Evolutionary conservation across 1,140 invertebrate species (phyloP).

Genomic region (Phthorimaea operculella): DNA sequence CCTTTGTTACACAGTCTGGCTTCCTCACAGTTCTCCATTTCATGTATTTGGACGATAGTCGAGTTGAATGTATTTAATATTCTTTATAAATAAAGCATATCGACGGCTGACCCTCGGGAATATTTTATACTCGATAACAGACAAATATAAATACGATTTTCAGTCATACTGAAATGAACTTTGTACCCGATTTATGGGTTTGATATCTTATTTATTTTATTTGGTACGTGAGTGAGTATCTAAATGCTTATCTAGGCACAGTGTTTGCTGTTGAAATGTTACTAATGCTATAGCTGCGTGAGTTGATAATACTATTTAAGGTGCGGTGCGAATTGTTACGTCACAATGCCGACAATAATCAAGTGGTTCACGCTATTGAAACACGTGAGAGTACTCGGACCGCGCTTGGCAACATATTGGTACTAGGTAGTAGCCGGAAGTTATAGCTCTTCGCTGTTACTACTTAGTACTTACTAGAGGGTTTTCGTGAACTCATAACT

Average conservation of each 20-base stretch:
- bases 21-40: not conserved
- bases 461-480: conserved; percentile 21
- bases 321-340: not conserved
- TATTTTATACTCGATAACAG: not conserved
- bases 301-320: not conserved
- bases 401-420: conserved; percentile 36
- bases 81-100: not conserved
- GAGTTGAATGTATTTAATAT: not conserved
- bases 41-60: not conserved
- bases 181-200: too few species aligned
- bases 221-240: too few species aligned
- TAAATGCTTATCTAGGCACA: too few species aligned
- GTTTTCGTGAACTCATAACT: conserved; percentile 19
- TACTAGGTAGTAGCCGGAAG: conserved; percentile 48
- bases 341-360: not conserved
- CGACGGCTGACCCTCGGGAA: not conserved
- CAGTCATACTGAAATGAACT: too few species aligned
- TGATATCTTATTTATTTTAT: too few species aligned
- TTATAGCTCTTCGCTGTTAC: conserved; percentile 16
- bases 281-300: too few species aligned
- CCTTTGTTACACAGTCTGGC: too few species aligned
- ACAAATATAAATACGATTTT: too few species aligned
- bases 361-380: not conserved
- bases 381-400: conserved; percentile 7
- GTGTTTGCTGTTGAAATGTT: too few species aligned